These are phyloP conservation scores for Thaumetopoea pityocampa DNA, from an alignment of 1,140 invertebrate genomes.

Conservation along the genomic window DNA sequence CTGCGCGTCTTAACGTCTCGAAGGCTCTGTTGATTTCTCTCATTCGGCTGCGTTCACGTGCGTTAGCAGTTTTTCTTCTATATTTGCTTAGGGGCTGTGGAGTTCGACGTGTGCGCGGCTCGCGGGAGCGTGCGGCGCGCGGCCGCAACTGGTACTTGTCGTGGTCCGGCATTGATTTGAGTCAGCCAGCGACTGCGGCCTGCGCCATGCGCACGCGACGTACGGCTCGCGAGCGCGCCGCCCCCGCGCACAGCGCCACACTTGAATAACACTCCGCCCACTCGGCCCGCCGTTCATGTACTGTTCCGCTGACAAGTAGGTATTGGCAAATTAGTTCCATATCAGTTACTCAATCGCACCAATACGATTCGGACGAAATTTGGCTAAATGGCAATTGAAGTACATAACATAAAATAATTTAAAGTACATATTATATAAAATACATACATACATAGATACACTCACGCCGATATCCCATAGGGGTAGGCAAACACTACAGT, in stretches of 20 bases:
- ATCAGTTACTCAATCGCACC: no score
- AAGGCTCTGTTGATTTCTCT: constrained; percentile 92
- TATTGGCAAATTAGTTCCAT: no score
- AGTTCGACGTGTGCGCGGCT: constrained; percentile 53
- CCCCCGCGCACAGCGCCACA: constrained; percentile 51
- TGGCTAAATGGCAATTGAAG: no score
- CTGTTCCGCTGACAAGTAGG: constrained; percentile 27
- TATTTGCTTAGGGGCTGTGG: constrained; percentile 92
- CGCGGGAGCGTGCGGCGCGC: constrained; percentile 57
- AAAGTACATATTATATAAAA: no score
- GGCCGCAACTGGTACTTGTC: constrained; percentile 74
- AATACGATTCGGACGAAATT: no score
- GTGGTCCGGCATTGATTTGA: constrained; percentile 68
- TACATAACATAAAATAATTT: no score
- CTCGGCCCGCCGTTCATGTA: constrained; percentile 65
- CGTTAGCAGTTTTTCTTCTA: constrained; percentile 91
- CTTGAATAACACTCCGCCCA: constrained; percentile 69
- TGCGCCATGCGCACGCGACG: no score
- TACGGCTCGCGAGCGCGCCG: constrained; percentile 45
- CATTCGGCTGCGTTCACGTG: constrained; percentile 90
- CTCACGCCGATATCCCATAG: no score
- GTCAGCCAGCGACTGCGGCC: constrained; percentile 31
- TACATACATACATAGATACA: no score
- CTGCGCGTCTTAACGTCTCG: constrained; percentile 84
- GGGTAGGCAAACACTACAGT: no score